Conservation (phyloP, 2,113 vertebrate genomes). For the Panthera leo region DNA sequence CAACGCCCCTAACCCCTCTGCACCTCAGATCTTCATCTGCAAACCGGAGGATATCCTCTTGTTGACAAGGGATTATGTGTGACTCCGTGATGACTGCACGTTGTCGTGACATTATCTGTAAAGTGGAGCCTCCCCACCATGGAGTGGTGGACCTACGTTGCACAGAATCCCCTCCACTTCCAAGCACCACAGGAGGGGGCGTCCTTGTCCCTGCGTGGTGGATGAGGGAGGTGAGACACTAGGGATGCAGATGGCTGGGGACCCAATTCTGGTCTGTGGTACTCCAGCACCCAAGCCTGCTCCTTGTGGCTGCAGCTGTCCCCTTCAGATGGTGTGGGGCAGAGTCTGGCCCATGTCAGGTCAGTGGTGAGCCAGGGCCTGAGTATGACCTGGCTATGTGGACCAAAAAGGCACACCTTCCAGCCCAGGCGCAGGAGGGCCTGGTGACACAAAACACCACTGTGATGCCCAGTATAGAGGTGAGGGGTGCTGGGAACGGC, state of each 20-base stretch:
- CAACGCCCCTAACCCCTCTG: rapidly evolving
- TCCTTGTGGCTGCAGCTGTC: not conserved
- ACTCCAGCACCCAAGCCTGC: not conserved
- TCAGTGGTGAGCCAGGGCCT: not conserved
- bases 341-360: not conserved
- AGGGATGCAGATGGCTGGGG: not conserved
- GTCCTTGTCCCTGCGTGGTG: not conserved
- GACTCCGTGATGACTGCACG: not conserved
- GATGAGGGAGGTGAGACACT: not conserved
- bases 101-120: not conserved
- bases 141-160: not conserved
- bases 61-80: not conserved
- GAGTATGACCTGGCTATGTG: no score
- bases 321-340: not conserved
- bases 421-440: not conserved
- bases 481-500: not conserved
- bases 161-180: not conserved
- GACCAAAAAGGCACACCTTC: not conserved
- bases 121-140: not conserved
- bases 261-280: not conserved
- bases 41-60: not conserved
- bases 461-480: not conserved
- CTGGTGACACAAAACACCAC: not conserved
- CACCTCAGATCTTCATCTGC: not conserved
- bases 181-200: not conserved